Evolutionary conservation across 2,113 vertebrate species (phyloP), one percentile per base, ranked within the genome.

Genomic region (Promerops cafer): DNA sequence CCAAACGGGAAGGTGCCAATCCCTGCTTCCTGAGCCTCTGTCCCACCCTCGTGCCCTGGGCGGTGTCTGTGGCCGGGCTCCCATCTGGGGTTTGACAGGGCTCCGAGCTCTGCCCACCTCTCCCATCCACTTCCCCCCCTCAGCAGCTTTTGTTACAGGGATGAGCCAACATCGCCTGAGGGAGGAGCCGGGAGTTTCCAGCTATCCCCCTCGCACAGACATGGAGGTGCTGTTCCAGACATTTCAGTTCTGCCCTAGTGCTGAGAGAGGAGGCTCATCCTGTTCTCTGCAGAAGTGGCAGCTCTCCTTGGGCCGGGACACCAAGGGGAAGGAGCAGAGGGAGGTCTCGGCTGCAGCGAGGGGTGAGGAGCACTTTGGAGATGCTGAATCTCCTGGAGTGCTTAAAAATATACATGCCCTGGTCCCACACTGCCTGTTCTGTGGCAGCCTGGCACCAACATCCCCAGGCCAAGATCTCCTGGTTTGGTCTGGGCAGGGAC

Each of bases 11-110:
- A 45, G 68, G 8, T 0, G 71, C 8, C 16, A 12, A 86, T 16
- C 37, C 44, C 26, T 45, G 18, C 35, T 56, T 26, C 18, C 47
- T 4, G 4, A 40, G 9, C 3, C 31, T 26, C 9, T 42, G 42
- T 47, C 5, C 16, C 14, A 4, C 1, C 63, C 54, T 8, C 0
- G 0, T 19, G 23, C 16, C 66, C 44, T 0, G 2, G 6, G 50
- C 47, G 16, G 60, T 4, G 45, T 10, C 56, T 9, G 40, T 6
- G 27, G 30, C 40, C 30, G 6, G 39, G 31, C 11, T 70, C 28
- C 12, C 18, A 4, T 0, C 2, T 0, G 49, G 88, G 26, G 8
- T 33, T 7, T 13, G 35, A 6, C 79, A 15, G 30, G 1, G 14
- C 59, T 11, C 7, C 0, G 26, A 2, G n/a, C 53, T n/a, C 28